Conservation (phyloP, 2,113 vertebrate genomes). For the Andinoacara biseriatus region DNA sequence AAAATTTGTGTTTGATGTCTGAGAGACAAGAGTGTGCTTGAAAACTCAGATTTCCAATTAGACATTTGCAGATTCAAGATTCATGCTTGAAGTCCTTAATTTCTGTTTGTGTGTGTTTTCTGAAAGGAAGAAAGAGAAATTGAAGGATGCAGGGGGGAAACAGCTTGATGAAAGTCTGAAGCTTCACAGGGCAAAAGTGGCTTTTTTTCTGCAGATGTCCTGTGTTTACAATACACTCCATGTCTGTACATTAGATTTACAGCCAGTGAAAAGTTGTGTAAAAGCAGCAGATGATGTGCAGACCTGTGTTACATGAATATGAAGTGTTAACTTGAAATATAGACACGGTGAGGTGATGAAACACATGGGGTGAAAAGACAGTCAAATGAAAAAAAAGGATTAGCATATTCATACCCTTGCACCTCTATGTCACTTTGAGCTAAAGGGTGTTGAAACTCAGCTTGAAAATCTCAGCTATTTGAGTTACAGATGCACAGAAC, state of each 20-base stretch:
- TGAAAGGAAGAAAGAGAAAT: constrained; percentile 16
- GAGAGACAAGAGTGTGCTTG: neutral
- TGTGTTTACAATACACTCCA: neutral
- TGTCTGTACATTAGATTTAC: neutral
- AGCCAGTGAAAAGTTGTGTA: neutral
- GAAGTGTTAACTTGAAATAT: neutral
- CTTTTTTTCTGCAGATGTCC: neutral
- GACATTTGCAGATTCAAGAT: neutral
- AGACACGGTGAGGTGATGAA: neutral
- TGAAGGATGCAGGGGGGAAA: neutral
- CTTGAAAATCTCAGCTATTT: neutral
- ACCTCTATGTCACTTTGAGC: neutral
- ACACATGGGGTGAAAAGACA: neutral
- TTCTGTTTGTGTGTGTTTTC: neutral
- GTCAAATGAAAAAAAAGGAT: neutral
- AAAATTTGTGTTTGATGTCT: neutral
- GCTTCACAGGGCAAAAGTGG: neutral
- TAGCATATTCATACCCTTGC: neutral
- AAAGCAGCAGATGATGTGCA: neutral
- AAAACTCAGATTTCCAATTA: neutral
- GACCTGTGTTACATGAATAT: neutral
- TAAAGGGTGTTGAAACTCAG: neutral
- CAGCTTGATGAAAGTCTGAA: neutral
- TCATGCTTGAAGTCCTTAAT: neutral
- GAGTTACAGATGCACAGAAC: neutral